These are phyloP conservation scores for Drosophila bocqueti DNA, from an alignment of 1,140 invertebrate species.

Conservation along the genomic window DNA sequence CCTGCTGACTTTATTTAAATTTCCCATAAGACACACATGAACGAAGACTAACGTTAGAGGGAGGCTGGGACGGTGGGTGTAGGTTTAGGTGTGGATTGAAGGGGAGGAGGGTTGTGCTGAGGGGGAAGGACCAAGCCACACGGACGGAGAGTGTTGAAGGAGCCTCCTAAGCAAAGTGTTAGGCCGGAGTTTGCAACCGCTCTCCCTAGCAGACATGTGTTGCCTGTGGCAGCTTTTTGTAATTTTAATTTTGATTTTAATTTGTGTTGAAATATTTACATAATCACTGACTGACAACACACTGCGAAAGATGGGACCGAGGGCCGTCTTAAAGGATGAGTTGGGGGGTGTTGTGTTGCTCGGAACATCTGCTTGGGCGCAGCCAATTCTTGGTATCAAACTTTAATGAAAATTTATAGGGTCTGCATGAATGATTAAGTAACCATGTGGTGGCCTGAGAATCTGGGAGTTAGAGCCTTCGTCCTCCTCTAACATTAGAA, in stretches of 20 bases:
- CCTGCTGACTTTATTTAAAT: constrained; percentile 84
- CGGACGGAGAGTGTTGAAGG: constrained; percentile 24
- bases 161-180: constrained; percentile 69
- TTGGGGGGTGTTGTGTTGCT: neutral
- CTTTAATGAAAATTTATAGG: constrained; percentile 84
- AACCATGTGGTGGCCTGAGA: constrained; percentile 43
- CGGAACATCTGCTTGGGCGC: constrained; percentile 64
- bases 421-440: constrained; percentile 81
- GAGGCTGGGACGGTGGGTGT: constrained; percentile 4
- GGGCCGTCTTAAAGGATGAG: constrained; percentile 23
- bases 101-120: constrained; percentile 1
- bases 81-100: neutral
- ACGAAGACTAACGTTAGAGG: constrained; percentile 30
- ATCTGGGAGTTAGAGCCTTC: constrained; percentile 36
- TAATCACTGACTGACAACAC: constrained; percentile 83
- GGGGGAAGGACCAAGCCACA: constrained; percentile 2
- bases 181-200: constrained; percentile 30
- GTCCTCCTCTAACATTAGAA: constrained; percentile 24
- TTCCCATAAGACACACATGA: constrained; percentile 81
- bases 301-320: constrained; percentile 22
- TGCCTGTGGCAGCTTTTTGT: constrained; percentile 81
- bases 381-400: constrained; percentile 70
- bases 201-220: constrained; percentile 65
- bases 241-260: constrained; percentile 84
- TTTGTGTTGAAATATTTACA: constrained; percentile 84